Conservation (phyloP, 2,888 invertebrate species). For the Netelia virgata region DNA sequence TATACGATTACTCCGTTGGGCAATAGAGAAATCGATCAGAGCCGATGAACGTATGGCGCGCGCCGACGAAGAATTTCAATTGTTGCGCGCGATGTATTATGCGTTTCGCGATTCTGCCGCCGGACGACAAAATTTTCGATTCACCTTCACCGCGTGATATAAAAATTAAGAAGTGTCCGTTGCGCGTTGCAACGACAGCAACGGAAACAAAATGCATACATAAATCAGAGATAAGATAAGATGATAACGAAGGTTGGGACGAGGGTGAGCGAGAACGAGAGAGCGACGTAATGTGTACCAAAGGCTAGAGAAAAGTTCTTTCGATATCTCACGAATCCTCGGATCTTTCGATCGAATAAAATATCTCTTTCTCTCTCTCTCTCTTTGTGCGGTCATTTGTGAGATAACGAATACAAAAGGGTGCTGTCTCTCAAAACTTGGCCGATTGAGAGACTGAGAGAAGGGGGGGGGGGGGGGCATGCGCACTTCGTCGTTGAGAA, state of each 20-base stretch:
- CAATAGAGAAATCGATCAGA: conserved; percentile 68
- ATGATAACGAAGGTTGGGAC: conserved; percentile 13
- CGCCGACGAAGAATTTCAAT: conserved; percentile 48
- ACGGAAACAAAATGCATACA: neutral
- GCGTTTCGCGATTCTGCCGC: conserved; percentile 9
- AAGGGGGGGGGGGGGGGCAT: conserved; percentile 20
- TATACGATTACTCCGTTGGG: conserved; percentile 41
- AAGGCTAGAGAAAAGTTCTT: conserved; percentile 35
- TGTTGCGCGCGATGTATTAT: neutral
- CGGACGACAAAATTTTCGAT: conserved; percentile 33
- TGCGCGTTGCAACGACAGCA: neutral
- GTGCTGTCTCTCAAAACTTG: conserved; percentile 24
- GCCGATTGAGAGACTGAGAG: conserved; percentile 33
- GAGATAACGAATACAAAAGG: conserved; percentile 32
- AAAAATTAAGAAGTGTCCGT: neutral
- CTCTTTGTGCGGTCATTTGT: neutral
- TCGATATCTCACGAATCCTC: conserved; percentile 7
- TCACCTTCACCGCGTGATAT: neutral
- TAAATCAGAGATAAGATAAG: conserved; percentile 32
- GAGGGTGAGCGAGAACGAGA: conserved; percentile 10
- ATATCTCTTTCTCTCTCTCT: conserved; percentile 52
- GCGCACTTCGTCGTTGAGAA: conserved; percentile 5
- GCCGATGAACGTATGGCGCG: conserved; percentile 27
- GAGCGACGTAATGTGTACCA: neutral
- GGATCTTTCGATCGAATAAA: conserved; percentile 43